Conservation (phyloP, 2,113 vertebrate genomes). For the Megalops atlanticus region DNA sequence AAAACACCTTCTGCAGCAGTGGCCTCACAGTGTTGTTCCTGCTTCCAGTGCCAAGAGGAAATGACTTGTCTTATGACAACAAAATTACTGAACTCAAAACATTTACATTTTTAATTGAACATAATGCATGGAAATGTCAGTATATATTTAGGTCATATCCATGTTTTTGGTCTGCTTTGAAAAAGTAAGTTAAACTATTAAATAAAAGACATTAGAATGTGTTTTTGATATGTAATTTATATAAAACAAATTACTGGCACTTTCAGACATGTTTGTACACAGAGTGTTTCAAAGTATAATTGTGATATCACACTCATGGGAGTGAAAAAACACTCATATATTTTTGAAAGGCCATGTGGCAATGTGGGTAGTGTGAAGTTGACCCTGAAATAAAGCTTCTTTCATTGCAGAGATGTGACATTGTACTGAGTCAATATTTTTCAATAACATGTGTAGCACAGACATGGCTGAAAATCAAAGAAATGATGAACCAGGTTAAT, state of each 20-base stretch:
- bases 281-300: too few relatives aligned
- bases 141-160: background rate
- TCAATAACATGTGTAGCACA: background rate
- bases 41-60: background rate
- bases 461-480: background rate
- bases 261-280: background rate
- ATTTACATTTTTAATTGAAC: background rate
- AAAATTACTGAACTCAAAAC: background rate
- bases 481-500: background rate
- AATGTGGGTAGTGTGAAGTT: background rate
- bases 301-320: too few relatives aligned
- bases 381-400: background rate
- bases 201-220: background rate
- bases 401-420: background rate
- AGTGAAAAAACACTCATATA: too few relatives aligned
- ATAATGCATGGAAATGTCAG: background rate
- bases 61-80: background rate
- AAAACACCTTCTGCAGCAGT: slow-evolving; percentile 27
- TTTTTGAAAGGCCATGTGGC: too few relatives aligned
- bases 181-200: background rate
- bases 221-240: background rate
- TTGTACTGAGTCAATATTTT: background rate
- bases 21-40: background rate
- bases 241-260: background rate
- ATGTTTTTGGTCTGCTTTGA: background rate